Base-by-base conservation (phyloP, 2,113 vertebrate genomes). In the Sardina pilchardus region DNA sequence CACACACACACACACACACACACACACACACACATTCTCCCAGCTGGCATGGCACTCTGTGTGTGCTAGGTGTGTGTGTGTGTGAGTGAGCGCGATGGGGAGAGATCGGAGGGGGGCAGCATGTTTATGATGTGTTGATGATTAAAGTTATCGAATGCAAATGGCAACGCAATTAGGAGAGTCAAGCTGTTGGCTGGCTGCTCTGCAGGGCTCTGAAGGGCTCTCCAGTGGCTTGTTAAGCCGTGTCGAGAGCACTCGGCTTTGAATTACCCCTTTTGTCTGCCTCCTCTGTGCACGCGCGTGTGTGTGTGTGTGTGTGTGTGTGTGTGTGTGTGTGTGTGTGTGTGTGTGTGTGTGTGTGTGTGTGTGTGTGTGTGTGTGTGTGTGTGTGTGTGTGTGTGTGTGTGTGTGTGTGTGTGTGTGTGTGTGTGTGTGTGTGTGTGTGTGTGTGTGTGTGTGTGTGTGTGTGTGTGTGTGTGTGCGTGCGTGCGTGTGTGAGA, bases 181-280 rank as follows among this genome's bases (percentile, higher is more conserved):
- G 95, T 97, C 96, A 97, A 97, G 96, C 96, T 97, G 96, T 97
- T 93, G 95, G 95, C 95, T 95, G 95, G 93, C 93, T 92, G 71
- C 71, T 34, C 71, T 3, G 71, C 34, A 17, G 71, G 92, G 92
- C 95, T 95, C 95, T 97, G 94, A 93, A 97, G 96, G 96, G 94
- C 95, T 95, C 97, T 97, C 96, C 88, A 88, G 97, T 96, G 97
- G 96, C 97, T 98, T 98, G 97, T 98, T 99, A 98, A 97, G 96
- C 96, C 94, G 94, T 96, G 95, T 97, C 93, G 96, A 97, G 96
- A 98, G 96, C 96, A 96, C 96, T 97, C 97, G 96, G 96, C 96
- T 97, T 96, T 97, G 96, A 97, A 97, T 97, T 97, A 97, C 96
- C 96, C 96, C 96, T 96, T 94, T 95, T 96, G 96, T 95, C 97